Base-by-base conservation (phyloP, 2,113 vertebrate genomes). In the Gopherus flavomarginatus region DNA sequence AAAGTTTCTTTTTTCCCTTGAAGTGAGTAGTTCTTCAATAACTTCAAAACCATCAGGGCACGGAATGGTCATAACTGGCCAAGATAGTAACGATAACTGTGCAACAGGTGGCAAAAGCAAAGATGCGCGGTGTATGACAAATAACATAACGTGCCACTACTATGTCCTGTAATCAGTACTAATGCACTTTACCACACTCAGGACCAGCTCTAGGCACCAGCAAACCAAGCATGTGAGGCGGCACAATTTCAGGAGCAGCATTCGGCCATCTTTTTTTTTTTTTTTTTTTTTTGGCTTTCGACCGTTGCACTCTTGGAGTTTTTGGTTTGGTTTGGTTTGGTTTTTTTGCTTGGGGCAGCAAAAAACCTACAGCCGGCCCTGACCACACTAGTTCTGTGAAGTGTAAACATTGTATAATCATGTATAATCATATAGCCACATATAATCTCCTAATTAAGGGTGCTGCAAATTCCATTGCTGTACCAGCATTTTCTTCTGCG, bases 21-120 rank as follows among this genome's bases (percentile, higher is more conserved):
- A 16, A 69, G 7, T 69, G 35, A 69, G 35, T 69, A 69, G 35
- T 19, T 69, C 35, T n/a, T n/a, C 62, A 69, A 69, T 69, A n/a
- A 19, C 35, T 69, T 69, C 62, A n/a, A 69, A 69, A 62, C 7
- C 59, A 62, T 29, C 29, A 31, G 59, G 14, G 35, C 62, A n/a
- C 2, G 4, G 31, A 69, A 69, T 69, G 62, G 35, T n/a, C 62
- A 69, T 8, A n/a, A 69, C 62, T 87, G 29, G 29, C 94, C 85
- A 1, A 3, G 4, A 35, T 49, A 29, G 44, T 19, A 77, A 42
- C 49, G 3, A 22, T 47, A 75, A 59, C 27, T 0, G 0, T 8
- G 56, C 77, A 96, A 42, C 2, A 78, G 42, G 29, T n/a, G 90
- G 59, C 78, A 50, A 69, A 3, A n/a, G 6, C 6, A 44, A 77